Percentiles rank a stretch among this genome's conserved stretches.
These are phyloP conservation scores for Ennomos erosarius DNA, from an alignment of 2,888 invertebrate species.

Conservation along the genomic window DNA sequence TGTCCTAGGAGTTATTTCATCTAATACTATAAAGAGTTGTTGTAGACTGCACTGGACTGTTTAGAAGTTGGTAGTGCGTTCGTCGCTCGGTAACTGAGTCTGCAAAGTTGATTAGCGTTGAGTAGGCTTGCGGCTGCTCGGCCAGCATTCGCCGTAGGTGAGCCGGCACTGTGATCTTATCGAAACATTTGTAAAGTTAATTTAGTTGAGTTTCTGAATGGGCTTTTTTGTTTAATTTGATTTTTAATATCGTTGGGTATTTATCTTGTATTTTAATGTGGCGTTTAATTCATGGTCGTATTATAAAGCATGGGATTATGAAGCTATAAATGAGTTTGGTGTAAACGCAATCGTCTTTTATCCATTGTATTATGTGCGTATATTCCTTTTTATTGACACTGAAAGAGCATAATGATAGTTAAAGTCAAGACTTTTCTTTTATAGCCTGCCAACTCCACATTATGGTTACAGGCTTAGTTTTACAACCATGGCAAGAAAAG, in stretches of 20 bases:
- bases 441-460: no score
- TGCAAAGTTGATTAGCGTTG: constrained; percentile 66
- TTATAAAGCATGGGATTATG: constrained; percentile 3
- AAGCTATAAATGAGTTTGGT: background rate
- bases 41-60: constrained; percentile 60
- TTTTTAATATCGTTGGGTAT: constrained; percentile 52
- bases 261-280: constrained; percentile 40
- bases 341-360: no score
- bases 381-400: no score
- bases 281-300: constrained; percentile 34
- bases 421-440: no score
- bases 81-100: constrained; percentile 42
- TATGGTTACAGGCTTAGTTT: no score
- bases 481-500: no score
- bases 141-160: constrained; percentile 56
- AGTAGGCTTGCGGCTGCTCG: constrained; percentile 52
- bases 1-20: constrained; percentile 74
- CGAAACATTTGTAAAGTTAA: constrained; percentile 59
- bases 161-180: constrained; percentile 59
- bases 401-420: no score
- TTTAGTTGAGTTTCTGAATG: constrained; percentile 52
- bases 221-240: constrained; percentile 45
- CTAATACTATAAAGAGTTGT: constrained; percentile 81
- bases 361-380: no score
- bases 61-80: constrained; percentile 71